Base-by-base conservation (phyloP, 30 jellyfish, hydroid and myxozoan genomes). In the Pseudorhiza aurosa region DNA sequence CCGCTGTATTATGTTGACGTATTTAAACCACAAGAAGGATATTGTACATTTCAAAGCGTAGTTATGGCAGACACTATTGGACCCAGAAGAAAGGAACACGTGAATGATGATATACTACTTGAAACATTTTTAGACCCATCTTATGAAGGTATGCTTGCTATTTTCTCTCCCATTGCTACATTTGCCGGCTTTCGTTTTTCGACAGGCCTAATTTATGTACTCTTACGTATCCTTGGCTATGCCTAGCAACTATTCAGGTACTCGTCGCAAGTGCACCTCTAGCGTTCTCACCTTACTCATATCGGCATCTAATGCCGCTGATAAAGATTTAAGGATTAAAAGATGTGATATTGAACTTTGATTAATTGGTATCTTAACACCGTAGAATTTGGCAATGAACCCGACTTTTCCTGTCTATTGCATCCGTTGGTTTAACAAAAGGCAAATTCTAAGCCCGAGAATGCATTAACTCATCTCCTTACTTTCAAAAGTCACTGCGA, bases 211-310 rank as follows among this genome's bases (percentile, higher is more conserved):
- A 21, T 9, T n/a, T 0, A 22, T 15, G 24, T 18, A 18, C 36
- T 19, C 35, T 4, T 53, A 53, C 67, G 35, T 53, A 19, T 53
- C 9, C 36, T 18, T 53, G 10, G 24, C 37, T 18, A 53, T 53
- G 67, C 67, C 14, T 53, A 53, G 67, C 67, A 53, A 53, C 67
- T 36, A 12, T n/a, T n/a, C n/a, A n/a, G n/a, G n/a, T n/a, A n/a
- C n/a, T n/a, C n/a, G n/a, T n/a, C n/a, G n/a, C n/a, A n/a, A n/a
- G n/a, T n/a, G n/a, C n/a, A n/a, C n/a, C n/a, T n/a, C n/a, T n/a
- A n/a, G n/a, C n/a, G n/a, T n/a, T n/a, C n/a, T n/a, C n/a, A n/a
- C n/a, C n/a, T n/a, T n/a, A n/a, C n/a, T n/a, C n/a, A n/a, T n/a
- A n/a, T n/a, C n/a, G n/a, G n/a, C n/a, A n/a, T n/a, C n/a, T n/a